A percentile compares a stretch with the other conserved stretches of the same genome.
Conservation (phyloP, 2,797 vertebrate species). For the Crotalus adamanteus region DNA sequence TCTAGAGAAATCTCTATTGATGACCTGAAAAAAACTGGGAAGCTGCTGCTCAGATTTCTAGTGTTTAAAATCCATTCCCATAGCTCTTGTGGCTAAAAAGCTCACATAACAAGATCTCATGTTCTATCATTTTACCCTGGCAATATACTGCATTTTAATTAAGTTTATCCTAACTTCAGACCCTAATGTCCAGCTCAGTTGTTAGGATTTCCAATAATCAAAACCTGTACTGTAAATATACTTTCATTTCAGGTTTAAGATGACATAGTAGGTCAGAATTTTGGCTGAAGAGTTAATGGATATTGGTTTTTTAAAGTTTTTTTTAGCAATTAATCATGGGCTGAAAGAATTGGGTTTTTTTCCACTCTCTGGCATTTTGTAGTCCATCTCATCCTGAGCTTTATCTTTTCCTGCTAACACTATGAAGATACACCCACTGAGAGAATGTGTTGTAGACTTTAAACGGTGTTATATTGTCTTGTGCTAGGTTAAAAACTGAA, state of each 20-base stretch:
- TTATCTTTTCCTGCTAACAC: not conserved
- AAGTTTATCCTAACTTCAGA: not conserved
- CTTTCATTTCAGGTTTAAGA: not conserved
- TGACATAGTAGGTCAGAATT: not conserved
- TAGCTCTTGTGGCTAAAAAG: not conserved
- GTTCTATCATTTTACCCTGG: not conserved
- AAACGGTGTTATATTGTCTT: not conserved
- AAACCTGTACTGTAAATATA: not conserved
- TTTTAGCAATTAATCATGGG: not conserved
- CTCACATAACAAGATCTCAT: not conserved
- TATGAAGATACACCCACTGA: not conserved
- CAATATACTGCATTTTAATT: not conserved
- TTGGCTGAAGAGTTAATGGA: not conserved
- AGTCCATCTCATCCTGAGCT: not conserved
- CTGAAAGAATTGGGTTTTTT: not conserved
- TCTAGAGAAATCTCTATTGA: not conserved
- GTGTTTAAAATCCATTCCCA: not conserved
- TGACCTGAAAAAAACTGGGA: not conserved
- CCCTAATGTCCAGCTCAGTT: not conserved
- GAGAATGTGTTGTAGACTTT: not conserved
- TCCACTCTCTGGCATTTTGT: not conserved
- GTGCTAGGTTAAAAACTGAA: not conserved
- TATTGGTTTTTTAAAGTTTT: not conserved
- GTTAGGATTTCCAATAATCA: not conserved
- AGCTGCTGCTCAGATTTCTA: not conserved